phyloP scores from a whole-genome alignment of 2,888 invertebrate species.

The Eupithecia abbreviata region DNA sequence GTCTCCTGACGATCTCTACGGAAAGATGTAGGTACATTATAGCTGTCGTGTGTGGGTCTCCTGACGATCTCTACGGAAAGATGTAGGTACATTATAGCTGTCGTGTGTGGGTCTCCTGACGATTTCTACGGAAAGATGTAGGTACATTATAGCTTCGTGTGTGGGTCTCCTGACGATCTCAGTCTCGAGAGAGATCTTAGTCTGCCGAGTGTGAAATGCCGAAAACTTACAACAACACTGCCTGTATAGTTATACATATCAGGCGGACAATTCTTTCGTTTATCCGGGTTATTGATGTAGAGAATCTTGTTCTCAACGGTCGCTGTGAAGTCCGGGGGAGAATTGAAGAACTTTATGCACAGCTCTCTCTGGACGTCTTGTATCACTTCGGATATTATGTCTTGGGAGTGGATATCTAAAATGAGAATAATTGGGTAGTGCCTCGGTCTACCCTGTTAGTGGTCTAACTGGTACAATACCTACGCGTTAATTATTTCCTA shows the following conservation, averaged over 20 bases:
- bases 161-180: too few relatives aligned
- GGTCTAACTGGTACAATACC: not conserved
- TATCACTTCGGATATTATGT: slow-evolving; percentile 58
- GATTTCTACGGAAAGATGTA: too few relatives aligned
- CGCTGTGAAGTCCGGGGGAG: slow-evolving; percentile 51
- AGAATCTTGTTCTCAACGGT: slow-evolving; percentile 52
- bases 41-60: too few relatives aligned
- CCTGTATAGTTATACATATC: slow-evolving; percentile 54
- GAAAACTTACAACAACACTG: slow-evolving; percentile 59
- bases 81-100: too few relatives aligned
- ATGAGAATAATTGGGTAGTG: not conserved
- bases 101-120: too few relatives aligned
- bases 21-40: too few relatives aligned
- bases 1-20: too few relatives aligned
- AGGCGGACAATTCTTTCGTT: slow-evolving; percentile 60
- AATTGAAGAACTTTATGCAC: slow-evolving; percentile 71
- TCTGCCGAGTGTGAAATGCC: too few relatives aligned
- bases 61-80: too few relatives aligned
- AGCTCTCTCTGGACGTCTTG: slow-evolving; percentile 61
- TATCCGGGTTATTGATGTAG: slow-evolving; percentile 66
- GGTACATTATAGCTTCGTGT: too few relatives aligned
- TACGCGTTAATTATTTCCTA: not conserved
- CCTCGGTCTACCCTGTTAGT: not conserved
- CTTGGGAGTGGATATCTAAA: slow-evolving; percentile 70
- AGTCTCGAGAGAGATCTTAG: too few relatives aligned